Percentiles rank a stretch among this genome's conserved stretches.
phyloP scores from a whole-genome alignment of 1,140 invertebrate species.

The Parapsyche elsis region DNA sequence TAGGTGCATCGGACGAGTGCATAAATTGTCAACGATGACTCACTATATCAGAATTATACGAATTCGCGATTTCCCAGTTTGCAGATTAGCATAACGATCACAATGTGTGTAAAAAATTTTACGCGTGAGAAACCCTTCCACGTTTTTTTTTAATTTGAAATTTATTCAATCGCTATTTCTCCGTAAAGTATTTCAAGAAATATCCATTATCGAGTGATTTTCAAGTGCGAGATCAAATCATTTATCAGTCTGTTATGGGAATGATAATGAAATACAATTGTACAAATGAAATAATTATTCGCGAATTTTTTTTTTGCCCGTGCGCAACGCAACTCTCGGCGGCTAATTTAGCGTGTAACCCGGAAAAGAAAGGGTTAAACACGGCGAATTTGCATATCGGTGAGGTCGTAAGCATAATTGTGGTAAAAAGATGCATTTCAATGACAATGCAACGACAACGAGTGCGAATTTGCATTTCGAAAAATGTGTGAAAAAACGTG shows the following conservation, averaged over 20 bases:
- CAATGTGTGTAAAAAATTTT: conserved; percentile 3
- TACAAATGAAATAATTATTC: not conserved
- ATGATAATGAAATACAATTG: no score
- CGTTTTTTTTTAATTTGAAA: not conserved
- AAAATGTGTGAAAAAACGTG: conserved; percentile 4
- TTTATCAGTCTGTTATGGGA: no score
- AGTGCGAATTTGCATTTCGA: not conserved
- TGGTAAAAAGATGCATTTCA: not conserved
- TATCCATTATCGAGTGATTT: no score
- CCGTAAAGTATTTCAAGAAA: no score
- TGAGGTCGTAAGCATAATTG: conserved; percentile 1
- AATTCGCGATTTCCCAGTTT: not conserved
- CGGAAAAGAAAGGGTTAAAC: not conserved
- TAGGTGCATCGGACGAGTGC: conserved; percentile 23
- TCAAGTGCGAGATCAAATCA: no score
- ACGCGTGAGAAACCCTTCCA: not conserved
- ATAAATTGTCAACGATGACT: conserved; percentile 3
- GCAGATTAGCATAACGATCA: not conserved
- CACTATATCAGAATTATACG: conserved; percentile 3
- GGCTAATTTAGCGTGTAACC: conserved; percentile 9
- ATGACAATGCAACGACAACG: not conserved
- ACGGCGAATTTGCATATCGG: not conserved
- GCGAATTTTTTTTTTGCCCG: not conserved
- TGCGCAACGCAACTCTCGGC: not conserved
- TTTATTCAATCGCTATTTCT: no score